Conservation (phyloP, 2,797 vertebrate species). For the Holocentrus rufus region DNA sequence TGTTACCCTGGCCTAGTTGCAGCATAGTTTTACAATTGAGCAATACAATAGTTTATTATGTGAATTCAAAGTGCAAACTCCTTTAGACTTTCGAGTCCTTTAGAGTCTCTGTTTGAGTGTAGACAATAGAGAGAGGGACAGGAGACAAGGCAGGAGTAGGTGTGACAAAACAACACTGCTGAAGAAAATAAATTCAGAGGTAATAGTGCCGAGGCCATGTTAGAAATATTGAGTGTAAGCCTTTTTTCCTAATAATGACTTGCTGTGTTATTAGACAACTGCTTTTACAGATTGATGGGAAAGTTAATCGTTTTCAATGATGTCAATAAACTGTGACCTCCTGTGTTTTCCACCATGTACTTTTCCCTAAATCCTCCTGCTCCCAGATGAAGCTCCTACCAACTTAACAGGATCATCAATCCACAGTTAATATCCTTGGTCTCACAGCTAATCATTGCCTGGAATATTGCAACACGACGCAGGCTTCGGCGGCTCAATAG, state of each 20-base stretch:
- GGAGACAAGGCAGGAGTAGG: not conserved
- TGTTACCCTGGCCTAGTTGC: not conserved
- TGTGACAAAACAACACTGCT: not conserved
- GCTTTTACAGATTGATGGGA: not conserved
- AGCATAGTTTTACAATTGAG: not conserved
- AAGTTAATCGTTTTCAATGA: not conserved
- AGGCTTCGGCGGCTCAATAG: slow-evolving; percentile 4
- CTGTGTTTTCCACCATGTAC: not conserved
- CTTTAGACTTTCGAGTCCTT: not conserved
- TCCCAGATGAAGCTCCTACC: not conserved
- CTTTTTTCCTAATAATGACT: no score
- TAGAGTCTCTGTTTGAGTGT: not conserved
- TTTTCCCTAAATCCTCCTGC: not conserved
- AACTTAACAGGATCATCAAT: not conserved
- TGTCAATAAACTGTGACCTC: not conserved
- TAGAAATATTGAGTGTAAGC: no score
- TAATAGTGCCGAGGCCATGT: not conserved
- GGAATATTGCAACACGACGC: slow-evolving; percentile 1
- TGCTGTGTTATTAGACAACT: no score
- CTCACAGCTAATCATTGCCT: slow-evolving; percentile 3
- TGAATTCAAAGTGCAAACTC: not conserved
- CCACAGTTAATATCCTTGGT: not conserved
- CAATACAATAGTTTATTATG: not conserved
- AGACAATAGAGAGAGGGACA: not conserved
- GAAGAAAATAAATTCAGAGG: not conserved